phyloP scores from a whole-genome alignment of 2,888 invertebrate genomes.

The Agapetus fuscipes region DNA sequence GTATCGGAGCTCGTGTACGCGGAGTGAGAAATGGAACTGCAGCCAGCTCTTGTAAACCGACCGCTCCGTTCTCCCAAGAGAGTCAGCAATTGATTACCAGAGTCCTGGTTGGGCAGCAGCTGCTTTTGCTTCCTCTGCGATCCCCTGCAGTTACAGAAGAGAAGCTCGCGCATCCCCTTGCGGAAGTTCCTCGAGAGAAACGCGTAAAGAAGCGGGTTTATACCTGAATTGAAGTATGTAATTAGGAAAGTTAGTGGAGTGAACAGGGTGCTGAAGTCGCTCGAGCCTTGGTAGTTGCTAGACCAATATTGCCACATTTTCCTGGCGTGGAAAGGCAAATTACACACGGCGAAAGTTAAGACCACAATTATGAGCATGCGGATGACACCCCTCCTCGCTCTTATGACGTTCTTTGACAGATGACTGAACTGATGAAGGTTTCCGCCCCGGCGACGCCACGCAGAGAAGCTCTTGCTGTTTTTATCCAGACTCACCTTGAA shows the following conservation, averaged over 20 bases:
- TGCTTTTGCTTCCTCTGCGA: constrained; percentile 32
- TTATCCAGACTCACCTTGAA: neutral
- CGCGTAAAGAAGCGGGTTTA: constrained; percentile 86
- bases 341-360: constrained; percentile 79
- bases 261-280: constrained; percentile 65
- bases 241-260: constrained; percentile 81
- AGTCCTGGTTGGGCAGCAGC: constrained; percentile 30
- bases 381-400: constrained; percentile 76
- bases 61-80: constrained; percentile 40
- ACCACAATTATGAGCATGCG: constrained; percentile 85
- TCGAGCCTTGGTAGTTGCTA: constrained; percentile 56
- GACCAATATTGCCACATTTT: constrained; percentile 85
- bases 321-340: constrained; percentile 80
- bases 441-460: constrained; percentile 31
- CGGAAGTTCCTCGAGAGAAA: constrained; percentile 75
- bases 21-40: constrained; percentile 26
- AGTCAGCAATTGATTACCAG: constrained; percentile 18
- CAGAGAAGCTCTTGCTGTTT: constrained; percentile 5
- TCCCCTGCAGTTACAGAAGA: constrained; percentile 30
- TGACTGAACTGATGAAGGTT: constrained; percentile 50
- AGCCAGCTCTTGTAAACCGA: constrained; percentile 42
- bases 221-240: constrained; percentile 81
- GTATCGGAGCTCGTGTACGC: constrained; percentile 17
- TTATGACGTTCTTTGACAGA: constrained; percentile 64
- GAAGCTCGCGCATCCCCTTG: constrained; percentile 73